Percentiles rank a stretch among this genome's conserved stretches.
These are phyloP conservation scores for Nezara viridula DNA, from an alignment of 2,888 invertebrate species.

Conservation along the genomic window DNA sequence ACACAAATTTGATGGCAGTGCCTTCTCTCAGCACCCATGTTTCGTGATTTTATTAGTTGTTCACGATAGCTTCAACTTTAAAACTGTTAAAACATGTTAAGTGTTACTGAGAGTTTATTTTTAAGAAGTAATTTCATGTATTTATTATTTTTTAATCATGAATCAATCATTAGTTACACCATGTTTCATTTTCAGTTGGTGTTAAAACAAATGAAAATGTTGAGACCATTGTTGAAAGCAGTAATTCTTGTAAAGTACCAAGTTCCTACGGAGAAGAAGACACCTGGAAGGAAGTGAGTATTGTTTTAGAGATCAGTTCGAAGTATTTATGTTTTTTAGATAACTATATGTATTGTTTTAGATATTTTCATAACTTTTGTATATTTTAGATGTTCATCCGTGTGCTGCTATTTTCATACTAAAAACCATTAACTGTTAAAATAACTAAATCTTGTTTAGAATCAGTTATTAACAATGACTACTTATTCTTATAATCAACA, in stretches of 20 bases:
- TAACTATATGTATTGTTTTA: not conserved
- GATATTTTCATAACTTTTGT: not conserved
- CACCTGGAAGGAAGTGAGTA: slow-evolving; percentile 75
- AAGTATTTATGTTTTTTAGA: not conserved
- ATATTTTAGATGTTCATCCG: not conserved
- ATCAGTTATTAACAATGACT: not conserved
- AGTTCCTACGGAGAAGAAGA: slow-evolving; percentile 68
- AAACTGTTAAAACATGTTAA: no score
- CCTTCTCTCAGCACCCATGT: not conserved
- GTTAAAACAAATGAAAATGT: not conserved
- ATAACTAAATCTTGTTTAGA: not conserved
- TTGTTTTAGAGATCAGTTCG: slow-evolving; percentile 63
- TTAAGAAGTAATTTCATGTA: not conserved
- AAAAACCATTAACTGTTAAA: not conserved
- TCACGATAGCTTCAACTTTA: no score
- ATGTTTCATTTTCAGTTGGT: not conserved
- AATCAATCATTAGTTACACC: not conserved
- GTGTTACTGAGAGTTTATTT: no score
- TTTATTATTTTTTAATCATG: not conserved
- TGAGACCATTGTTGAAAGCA: not conserved
- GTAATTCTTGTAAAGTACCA: not conserved
- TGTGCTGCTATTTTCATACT: not conserved
- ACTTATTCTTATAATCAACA: not conserved
- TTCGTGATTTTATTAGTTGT: not conserved
- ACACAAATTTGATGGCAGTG: no score